Percentiles rank a stretch among this genome's conserved stretches.
These are phyloP conservation scores for Strongylocentrotus purpuratus DNA, from an alignment of 35 echinoderm and acorn worm species.

Conservation along the genomic window DNA sequence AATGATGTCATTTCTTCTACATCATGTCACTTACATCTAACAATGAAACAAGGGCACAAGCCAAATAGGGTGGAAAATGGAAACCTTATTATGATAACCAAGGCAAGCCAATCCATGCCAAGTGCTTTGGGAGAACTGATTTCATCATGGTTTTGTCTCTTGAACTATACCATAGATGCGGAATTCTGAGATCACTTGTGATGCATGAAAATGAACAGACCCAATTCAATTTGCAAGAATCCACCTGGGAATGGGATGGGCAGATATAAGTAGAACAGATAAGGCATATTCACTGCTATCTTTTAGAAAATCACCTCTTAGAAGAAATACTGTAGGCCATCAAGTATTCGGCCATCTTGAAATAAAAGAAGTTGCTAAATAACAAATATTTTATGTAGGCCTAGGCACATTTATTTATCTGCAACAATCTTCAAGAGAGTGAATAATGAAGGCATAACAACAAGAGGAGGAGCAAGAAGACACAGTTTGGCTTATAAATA, in stretches of 20 bases:
- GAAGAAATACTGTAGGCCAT: background rate
- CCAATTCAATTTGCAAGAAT: background rate
- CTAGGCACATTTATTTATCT: too few species aligned
- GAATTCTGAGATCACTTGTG: background rate
- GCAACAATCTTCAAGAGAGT: too few species aligned
- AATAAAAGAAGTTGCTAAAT: too few species aligned
- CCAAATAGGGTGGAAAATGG: background rate
- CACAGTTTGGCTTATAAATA: too few species aligned
- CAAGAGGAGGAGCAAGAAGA: too few species aligned
- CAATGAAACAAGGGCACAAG: background rate
- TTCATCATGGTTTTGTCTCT: background rate
- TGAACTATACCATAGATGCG: background rate
- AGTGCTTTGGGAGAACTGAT: background rate
- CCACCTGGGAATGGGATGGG: background rate
- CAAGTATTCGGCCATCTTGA: too few species aligned
- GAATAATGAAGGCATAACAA: too few species aligned
- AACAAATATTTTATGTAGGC: too few species aligned
- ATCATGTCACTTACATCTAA: too few species aligned
- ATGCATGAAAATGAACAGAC: slow-evolving; percentile 2
- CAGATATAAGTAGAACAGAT: background rate
- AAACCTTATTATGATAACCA: background rate
- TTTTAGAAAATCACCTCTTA: background rate
- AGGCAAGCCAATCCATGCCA: background rate
- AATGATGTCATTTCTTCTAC: too few species aligned
- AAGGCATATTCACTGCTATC: background rate